phyloP scores from a whole-genome alignment of 2,888 invertebrate genomes.

The Apamea anceps region DNA sequence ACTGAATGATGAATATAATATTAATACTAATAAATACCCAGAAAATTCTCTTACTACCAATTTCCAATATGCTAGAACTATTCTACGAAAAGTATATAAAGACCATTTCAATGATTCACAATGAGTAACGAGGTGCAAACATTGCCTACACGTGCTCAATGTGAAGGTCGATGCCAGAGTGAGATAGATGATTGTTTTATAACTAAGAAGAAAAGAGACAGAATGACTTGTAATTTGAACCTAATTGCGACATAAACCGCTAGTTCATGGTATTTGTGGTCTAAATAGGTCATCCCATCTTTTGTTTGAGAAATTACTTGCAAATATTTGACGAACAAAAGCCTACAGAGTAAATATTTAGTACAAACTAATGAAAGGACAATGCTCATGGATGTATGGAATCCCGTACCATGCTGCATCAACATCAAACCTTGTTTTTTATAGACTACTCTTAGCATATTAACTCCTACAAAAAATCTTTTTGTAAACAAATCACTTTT shows the following conservation, averaged over 20 bases:
- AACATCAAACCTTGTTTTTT: too few species aligned
- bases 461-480: too few species aligned
- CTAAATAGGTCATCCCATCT: conserved; percentile 29
- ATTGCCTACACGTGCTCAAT: conserved; percentile 27
- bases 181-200: not conserved
- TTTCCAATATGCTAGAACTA: conserved; percentile 36
- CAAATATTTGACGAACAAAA: conserved; percentile 33
- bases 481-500: too few species aligned
- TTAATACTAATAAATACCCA: too few species aligned
- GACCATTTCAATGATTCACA: conserved; percentile 13
- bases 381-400: too few species aligned
- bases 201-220: not conserved
- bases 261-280: conserved; percentile 17
- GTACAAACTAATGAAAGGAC: not conserved
- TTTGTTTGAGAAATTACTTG: conserved; percentile 39
- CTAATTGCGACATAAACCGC: conserved; percentile 31
- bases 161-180: conserved; percentile 21
- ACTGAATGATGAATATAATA: too few species aligned
- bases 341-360: not conserved
- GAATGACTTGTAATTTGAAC: conserved; percentile 21
- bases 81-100: conserved; percentile 27
- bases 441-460: too few species aligned
- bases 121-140: conserved; percentile 41
- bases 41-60: not conserved
- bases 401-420: too few species aligned